Conservation (phyloP, 2,113 vertebrate genomes). For the Lagopus leucura region DNA sequence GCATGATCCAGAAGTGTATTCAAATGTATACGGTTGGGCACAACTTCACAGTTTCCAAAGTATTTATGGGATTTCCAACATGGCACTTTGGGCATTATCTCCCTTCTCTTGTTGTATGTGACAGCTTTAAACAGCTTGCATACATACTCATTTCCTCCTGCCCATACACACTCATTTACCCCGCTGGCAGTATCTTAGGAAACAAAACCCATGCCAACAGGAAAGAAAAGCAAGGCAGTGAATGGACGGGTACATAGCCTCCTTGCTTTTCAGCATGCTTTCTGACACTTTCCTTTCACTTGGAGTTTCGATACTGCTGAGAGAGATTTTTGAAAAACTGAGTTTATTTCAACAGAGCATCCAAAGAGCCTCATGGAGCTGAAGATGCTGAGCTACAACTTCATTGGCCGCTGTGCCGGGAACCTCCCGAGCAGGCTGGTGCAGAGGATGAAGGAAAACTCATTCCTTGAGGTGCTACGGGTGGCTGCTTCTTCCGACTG, state of each 20-base stretch:
- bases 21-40: background rate
- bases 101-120: background rate
- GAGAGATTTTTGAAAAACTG: background rate
- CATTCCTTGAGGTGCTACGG: background rate
- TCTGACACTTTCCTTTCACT: background rate
- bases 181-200: fast-evolving
- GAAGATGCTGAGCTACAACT: background rate
- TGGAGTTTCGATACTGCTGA: background rate
- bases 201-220: background rate
- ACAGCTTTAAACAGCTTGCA: background rate
- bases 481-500: background rate
- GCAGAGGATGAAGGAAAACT: background rate
- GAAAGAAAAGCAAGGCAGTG: background rate
- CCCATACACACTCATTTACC: background rate
- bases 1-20: background rate
- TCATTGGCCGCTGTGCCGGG: background rate
- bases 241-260: background rate
- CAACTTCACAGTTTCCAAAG: background rate
- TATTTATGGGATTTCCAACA: background rate
- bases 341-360: background rate
- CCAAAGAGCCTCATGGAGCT: background rate
- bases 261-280: background rate
- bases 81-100: fast-evolving
- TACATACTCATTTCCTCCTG: background rate
- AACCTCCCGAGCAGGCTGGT: background rate